These are phyloP conservation scores for Drosophila merina DNA, from an alignment of 2,888 invertebrate species.

Conservation along the genomic window DNA sequence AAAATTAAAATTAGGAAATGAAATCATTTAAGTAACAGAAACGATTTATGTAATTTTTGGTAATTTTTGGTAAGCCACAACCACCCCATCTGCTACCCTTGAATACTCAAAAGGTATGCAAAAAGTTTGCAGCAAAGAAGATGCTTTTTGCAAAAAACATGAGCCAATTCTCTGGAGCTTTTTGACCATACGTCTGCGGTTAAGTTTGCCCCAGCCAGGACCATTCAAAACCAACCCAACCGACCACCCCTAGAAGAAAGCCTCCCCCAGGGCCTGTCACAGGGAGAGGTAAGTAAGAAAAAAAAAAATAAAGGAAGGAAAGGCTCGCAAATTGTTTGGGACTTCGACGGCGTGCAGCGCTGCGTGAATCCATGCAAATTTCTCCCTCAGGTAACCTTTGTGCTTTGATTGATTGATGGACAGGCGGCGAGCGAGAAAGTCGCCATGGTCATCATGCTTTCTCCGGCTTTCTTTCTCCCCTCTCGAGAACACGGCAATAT, in stretches of 20 bases:
- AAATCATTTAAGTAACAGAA: too few species aligned
- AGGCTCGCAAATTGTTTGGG: constrained; percentile 71
- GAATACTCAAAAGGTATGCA: constrained; percentile 25
- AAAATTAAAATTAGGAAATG: too few species aligned
- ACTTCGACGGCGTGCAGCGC: constrained; percentile 45
- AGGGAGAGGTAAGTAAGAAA: constrained; percentile 3
- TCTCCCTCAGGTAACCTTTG: constrained; percentile 77
- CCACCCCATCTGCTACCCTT: constrained; percentile 5
- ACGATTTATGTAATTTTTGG: too few species aligned
- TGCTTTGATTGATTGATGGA: constrained; percentile 78
- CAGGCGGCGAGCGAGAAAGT: constrained; percentile 38
- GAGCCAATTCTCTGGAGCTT: constrained; percentile 71
- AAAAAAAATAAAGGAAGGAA: constrained; percentile 35
- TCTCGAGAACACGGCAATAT: constrained; percentile 53
- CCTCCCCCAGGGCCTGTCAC: constrained; percentile 22
- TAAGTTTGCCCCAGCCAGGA: constrained; percentile 59
- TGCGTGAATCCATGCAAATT: constrained; percentile 77
- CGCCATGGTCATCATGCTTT: constrained; percentile 52
- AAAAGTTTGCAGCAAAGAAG: constrained; percentile 39
- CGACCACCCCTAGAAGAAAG: constrained; percentile 29
- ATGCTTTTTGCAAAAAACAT: constrained; percentile 56
- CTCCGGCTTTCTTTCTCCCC: constrained; percentile 10
- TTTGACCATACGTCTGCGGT: constrained; percentile 77
- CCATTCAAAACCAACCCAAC: constrained; percentile 48
- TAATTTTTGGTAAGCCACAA: too few species aligned